Evolutionary conservation across 2,888 invertebrate species (phyloP).

Genomic region (Koerneria pararmatus): DNA sequence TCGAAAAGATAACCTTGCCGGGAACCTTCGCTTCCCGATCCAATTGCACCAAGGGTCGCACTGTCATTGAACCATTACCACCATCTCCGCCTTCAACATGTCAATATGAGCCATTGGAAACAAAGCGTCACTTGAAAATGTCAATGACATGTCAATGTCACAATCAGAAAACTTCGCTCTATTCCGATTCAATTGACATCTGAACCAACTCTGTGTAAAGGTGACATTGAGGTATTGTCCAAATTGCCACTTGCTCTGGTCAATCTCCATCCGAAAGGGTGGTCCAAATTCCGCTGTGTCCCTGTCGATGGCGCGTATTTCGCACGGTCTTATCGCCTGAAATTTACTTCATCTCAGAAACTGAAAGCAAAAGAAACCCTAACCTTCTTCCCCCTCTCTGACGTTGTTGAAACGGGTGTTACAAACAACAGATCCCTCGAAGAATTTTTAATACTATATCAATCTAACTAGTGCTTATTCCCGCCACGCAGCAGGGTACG

Average conservation of each 20-base stretch:
- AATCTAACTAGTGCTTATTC: too few relatives aligned
- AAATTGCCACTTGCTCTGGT: constrained; percentile 41
- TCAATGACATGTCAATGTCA: not conserved
- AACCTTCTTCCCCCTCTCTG: too few relatives aligned
- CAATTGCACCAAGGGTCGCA: constrained; percentile 73
- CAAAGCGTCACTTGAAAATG: not conserved
- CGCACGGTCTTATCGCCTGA: constrained; percentile 65
- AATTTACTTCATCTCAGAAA: too few relatives aligned
- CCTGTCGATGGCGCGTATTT: constrained; percentile 52
- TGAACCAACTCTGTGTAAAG: constrained; percentile 82
- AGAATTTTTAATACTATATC: too few relatives aligned
- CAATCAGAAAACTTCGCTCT: not conserved
- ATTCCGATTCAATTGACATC: not conserved
- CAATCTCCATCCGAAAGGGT: constrained; percentile 73
- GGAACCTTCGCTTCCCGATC: constrained; percentile 51
- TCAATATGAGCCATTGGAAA: not conserved
- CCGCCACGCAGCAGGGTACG: too few relatives aligned
- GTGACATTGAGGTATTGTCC: constrained; percentile 86
- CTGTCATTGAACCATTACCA: constrained; percentile 93
- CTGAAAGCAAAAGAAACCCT: too few relatives aligned
- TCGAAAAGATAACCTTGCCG: constrained; percentile 37
- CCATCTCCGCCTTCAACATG: constrained; percentile 78
- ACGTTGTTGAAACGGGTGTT: too few relatives aligned
- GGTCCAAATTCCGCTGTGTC: constrained; percentile 69
- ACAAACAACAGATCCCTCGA: too few relatives aligned